Evolutionary conservation across 2,113 vertebrate species (phyloP).

Genomic region (Ammospiza nelsoni): DNA sequence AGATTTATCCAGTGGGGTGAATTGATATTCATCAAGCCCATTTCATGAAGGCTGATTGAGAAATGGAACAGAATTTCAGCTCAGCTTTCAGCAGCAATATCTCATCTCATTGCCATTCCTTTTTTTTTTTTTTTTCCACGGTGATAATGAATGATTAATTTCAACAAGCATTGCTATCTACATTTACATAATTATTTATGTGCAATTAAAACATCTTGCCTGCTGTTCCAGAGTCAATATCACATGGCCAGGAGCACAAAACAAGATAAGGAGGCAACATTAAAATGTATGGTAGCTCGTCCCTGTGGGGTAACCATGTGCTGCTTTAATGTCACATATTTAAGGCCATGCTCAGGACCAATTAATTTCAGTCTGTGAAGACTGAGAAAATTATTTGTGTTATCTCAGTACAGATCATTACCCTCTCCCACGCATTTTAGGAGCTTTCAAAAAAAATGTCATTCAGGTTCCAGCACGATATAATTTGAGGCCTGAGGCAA

Average conservation of each 20-base stretch:
- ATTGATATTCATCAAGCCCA: neutral
- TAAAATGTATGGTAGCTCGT: neutral
- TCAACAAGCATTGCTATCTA: neutral
- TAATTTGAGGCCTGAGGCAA: neutral
- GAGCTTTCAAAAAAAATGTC: neutral
- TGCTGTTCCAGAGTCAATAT: neutral
- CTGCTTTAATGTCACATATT: neutral
- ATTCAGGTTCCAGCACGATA: neutral
- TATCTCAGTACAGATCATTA: neutral
- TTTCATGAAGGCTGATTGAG: neutral
- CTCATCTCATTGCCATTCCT: neutral
- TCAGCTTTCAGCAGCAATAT: neutral
- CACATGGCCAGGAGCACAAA: neutral
- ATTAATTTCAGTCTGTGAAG: neutral
- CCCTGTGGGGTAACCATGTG: neutral
- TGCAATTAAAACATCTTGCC: conserved; percentile 19
- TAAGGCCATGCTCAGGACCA: neutral
- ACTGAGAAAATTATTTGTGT: neutral
- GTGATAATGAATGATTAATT: conserved; percentile 10
- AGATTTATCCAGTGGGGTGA: neutral
- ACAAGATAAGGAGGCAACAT: neutral
- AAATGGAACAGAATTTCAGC: neutral
- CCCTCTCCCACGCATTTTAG: neutral
- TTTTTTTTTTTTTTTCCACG: neutral
- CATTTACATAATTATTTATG: conserved; percentile 28